These are phyloP conservation scores for Ammodytes dubius DNA, from an alignment of 2,113 vertebrate genomes.

Conservation along the genomic window DNA sequence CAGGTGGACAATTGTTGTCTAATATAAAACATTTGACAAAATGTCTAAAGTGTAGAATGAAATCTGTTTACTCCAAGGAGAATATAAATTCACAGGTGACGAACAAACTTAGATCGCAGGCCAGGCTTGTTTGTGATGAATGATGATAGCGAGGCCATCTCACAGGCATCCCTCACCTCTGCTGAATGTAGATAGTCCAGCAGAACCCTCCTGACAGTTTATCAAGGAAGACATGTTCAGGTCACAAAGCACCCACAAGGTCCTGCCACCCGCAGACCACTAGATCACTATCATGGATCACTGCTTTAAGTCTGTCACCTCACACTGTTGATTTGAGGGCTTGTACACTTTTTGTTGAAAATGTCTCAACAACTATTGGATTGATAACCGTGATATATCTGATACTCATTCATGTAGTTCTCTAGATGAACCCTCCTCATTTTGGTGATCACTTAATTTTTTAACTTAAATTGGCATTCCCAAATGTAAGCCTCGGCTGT, in stretches of 20 bases:
- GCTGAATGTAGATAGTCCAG: constrained; percentile 41
- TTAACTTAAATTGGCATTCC: background rate
- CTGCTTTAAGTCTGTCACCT: constrained; percentile 27
- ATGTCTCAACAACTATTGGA: constrained; percentile 6
- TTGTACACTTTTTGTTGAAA: background rate
- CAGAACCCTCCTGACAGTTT: constrained; percentile 51
- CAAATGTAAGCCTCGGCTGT: background rate
- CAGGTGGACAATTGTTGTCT: background rate
- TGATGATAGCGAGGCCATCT: constrained; percentile 28
- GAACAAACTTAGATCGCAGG: constrained; percentile 34
- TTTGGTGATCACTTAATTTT: background rate
- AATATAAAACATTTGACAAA: constrained; percentile 9
- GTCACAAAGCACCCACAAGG: constrained; percentile 62
- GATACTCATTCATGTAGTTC: background rate
- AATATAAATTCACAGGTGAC: constrained; percentile 30
- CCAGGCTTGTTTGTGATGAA: constrained; percentile 42
- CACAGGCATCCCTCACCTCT: constrained; percentile 45
- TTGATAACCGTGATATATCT: background rate
- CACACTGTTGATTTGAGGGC: background rate
- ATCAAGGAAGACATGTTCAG: constrained; percentile 58
- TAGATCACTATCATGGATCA: constrained; percentile 57
- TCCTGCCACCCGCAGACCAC: constrained; percentile 21
- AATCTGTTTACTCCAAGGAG: constrained; percentile 14
- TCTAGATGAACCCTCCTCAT: background rate
- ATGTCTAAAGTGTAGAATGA: constrained; percentile 5